A percentile compares a stretch with the other conserved stretches of the same genome.
Evolutionary conservation across 2,113 vertebrate species (phyloP).

Genomic region (Pachypanchax playfairii): DNA sequence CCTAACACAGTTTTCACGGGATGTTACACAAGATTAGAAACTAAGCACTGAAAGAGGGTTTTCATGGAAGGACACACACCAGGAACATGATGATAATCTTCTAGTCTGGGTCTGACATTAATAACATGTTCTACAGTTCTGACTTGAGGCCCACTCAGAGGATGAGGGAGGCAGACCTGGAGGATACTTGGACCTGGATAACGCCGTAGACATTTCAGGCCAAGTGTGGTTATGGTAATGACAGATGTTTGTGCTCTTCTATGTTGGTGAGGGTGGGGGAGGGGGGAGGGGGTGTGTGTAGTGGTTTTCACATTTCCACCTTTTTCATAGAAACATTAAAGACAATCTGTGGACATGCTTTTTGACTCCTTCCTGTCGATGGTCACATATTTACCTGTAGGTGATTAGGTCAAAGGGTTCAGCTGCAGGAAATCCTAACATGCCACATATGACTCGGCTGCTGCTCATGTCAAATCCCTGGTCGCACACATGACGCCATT

Average conservation of each 20-base stretch:
- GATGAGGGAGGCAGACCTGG: conserved; percentile 33
- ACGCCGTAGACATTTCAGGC: conserved; percentile 43
- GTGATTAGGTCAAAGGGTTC: conserved; percentile 77
- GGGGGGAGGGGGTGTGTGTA: conserved; percentile 39
- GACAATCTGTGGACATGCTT: background rate
- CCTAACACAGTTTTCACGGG: conserved; percentile 16
- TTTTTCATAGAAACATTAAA: conserved; percentile 26
- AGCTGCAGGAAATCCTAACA: conserved; percentile 91
- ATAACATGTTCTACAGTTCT: conserved; percentile 59
- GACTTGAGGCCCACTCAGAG: conserved; percentile 36
- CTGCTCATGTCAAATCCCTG: conserved; percentile 86
- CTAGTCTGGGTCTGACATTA: conserved; percentile 63
- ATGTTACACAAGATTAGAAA: conserved; percentile 53
- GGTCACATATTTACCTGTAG: conserved; percentile 85
- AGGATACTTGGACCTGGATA: conserved; percentile 22
- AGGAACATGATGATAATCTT: conserved; percentile 60
- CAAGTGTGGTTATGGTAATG: conserved; percentile 66
- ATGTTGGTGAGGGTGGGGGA: no score
- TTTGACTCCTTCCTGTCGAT: background rate
- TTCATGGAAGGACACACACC: conserved; percentile 47
- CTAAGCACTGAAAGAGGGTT: conserved; percentile 27
- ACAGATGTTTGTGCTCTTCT: conserved; percentile 58
- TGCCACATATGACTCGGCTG: conserved; percentile 91
- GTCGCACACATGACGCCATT: conserved; percentile 92
- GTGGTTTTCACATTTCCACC: conserved; percentile 42